Percentiles rank a stretch among this genome's conserved stretches.
Conservation (phyloP, 2,113 vertebrate species). For the Platichthys stellatus region DNA sequence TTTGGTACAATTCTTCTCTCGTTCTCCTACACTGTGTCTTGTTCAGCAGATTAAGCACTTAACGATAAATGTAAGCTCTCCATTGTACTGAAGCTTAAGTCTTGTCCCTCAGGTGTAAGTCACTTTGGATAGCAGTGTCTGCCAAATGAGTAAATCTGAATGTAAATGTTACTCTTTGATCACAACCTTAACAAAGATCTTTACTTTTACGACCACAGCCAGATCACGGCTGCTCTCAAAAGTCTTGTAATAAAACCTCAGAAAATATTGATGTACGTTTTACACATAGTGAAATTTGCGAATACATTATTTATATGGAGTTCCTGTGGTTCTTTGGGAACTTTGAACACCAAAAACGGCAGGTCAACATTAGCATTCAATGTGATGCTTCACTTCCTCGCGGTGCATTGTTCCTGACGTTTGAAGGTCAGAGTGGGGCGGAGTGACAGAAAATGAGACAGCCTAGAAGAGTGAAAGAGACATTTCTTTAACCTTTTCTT, state of each 20-base stretch:
- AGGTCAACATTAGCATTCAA: conserved; percentile 12
- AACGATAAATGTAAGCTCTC: neutral
- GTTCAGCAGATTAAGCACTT: neutral
- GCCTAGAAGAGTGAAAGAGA: conserved; percentile 25
- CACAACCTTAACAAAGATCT: neutral
- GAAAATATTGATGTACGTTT: too few relatives aligned
- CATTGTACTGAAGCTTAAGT: neutral
- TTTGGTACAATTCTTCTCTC: neutral
- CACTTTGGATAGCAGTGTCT: neutral
- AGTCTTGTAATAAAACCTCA: neutral
- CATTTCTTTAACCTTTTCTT: conserved; percentile 32
- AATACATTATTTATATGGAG: too few relatives aligned
- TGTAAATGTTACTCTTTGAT: neutral
- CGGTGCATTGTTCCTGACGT: conserved; percentile 1
- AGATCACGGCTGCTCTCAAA: neutral
- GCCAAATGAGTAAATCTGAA: neutral
- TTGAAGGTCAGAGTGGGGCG: conserved; percentile 21
- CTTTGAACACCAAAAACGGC: neutral
- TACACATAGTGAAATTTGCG: too few relatives aligned
- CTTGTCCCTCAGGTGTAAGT: neutral
- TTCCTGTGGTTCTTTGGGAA: neutral
- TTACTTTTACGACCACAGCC: neutral
- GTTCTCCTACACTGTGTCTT: neutral
- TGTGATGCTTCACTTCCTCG: neutral
- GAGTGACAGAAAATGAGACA: conserved; percentile 17